Percentiles rank a stretch among this genome's conserved stretches.
Evolutionary conservation across 2,797 vertebrate species (phyloP).

Genomic region (Mus spretus): DNA sequence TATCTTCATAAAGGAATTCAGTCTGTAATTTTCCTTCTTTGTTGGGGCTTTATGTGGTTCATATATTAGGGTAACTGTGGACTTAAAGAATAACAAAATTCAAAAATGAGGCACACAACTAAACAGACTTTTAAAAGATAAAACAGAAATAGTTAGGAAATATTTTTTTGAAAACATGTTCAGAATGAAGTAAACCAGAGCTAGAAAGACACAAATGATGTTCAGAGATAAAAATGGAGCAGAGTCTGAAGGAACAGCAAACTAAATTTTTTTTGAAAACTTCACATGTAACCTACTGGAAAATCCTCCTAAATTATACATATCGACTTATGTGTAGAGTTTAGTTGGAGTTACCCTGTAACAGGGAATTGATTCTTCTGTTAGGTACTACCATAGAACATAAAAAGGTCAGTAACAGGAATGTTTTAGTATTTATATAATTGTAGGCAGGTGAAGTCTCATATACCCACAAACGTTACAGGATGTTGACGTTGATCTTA

Average conservation of each 20-base stretch:
- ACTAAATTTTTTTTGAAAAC: not conserved
- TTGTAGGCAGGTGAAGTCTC: not conserved
- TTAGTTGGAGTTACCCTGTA: not conserved
- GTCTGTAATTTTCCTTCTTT: not conserved
- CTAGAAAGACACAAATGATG: too few relatives aligned
- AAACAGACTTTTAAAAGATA: not conserved
- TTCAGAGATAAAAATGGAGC: too few relatives aligned
- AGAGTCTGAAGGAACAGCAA: too few relatives aligned
- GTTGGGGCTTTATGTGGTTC: not conserved
- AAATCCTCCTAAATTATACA: not conserved
- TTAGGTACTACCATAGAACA: not conserved
- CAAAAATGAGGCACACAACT: not conserved
- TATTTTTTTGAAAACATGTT: too few relatives aligned
- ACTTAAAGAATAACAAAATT: not conserved
- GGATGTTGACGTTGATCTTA: not conserved
- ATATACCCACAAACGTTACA: not conserved
- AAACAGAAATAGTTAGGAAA: not conserved
- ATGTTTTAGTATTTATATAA: not conserved
- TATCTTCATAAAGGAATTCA: not conserved
- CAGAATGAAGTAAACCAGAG: too few relatives aligned
- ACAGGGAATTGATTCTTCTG: too few relatives aligned
- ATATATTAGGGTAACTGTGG: not conserved
- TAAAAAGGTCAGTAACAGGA: not conserved
- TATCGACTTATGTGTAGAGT: not conserved
- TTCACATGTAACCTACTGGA: not conserved